Base-by-base conservation (phyloP, 2,888 invertebrate species). In the Acronicta aceris region DNA sequence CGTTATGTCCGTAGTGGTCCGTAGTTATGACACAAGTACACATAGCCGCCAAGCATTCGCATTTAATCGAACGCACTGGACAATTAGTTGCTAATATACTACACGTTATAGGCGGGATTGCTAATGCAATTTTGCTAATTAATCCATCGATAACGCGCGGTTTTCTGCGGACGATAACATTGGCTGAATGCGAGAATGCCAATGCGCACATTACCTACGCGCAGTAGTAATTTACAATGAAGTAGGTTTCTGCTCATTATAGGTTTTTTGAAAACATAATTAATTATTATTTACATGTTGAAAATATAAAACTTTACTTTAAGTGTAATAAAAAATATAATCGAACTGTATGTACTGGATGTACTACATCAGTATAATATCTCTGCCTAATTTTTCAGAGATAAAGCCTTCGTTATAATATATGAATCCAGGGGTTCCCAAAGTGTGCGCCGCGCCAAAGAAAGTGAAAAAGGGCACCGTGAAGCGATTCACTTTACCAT, bases 61-160 rank as follows among this genome's bases (percentile, higher is more conserved):
- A 71, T 76, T 85, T 83, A 86, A 77, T 83, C 76, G 81, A 83
- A 81, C 77, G 79, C 79, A 78, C 76, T 79, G 77, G 67, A 74
- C 76, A 80, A 84, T 83, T 84, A 81, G 65, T 58, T 57, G 38
- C 62, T 76, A 78, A 80, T 84, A 75, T 67, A 76, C 68, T 63
- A 65, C 67, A 67, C 53, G 42, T 8, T 70, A 72, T 33, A 69
- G 66, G 65, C 68, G 61, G 73, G 60, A 79, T 81, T 71, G 79
- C 74, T 73, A 81, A 78, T 71, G 81, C 78, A 81, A 85, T 86
- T 83, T 81, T 71, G 75, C 78, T 84, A 84, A 84, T 85, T 80
- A 84, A 81, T 81, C 68, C 71, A 79, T 76, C 81, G 63, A 69
- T 73, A 67, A 71, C 74, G 54, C 59, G 68, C 65, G 60, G 65